Evolutionary conservation across 2,888 invertebrate genomes (phyloP), one percentile per base, ranked within the genome.

Genomic region (Cinara cedri): DNA sequence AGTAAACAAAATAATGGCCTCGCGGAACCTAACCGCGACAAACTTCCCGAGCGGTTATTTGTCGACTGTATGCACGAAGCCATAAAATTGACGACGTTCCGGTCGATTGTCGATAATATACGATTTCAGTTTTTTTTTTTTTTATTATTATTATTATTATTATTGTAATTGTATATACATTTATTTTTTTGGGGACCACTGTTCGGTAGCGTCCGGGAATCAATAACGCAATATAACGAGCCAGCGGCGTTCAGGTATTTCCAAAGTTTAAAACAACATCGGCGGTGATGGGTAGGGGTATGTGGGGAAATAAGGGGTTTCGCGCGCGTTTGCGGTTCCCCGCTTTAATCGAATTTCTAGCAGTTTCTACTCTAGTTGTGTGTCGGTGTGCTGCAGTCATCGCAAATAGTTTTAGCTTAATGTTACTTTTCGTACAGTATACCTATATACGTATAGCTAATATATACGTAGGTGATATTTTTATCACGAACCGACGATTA

Each of bases 271-370:
- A 34, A 76, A 76, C 34, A 57, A 68, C 76, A 57, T 10, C 3
- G 57, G 4, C 2, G 55, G 66, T 14, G 46, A 34, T 4, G 16
- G 54, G 21, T 21, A n/a, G n/a, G n/a, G n/a, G n/a, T n/a, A n/a
- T n/a, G n/a, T n/a, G n/a, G 19, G 10, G 34, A 68, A 66, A 68
- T 49, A 34, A 34, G 21, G 54, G n/a, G 11, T 76, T 68, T 75
- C 65, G 44, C 68, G 34, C 66, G 19, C 16, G 57, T 34, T 68
- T 76, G 26, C 26, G 19, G 55, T 76, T 26, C 14, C 19, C 46
- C 19, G 57, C 46, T 76, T 76, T 76, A 76, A 76, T 76, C 76
- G 57, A 76, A 57, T 76, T 76, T 76, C 54, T 66, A 26, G 21
- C 34, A 24, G 55, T 74, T 16, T 51, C 54, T 21, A 44, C 6